phyloP scores from a whole-genome alignment of 1,140 invertebrate species.

The Sweltsa coloradensis region DNA sequence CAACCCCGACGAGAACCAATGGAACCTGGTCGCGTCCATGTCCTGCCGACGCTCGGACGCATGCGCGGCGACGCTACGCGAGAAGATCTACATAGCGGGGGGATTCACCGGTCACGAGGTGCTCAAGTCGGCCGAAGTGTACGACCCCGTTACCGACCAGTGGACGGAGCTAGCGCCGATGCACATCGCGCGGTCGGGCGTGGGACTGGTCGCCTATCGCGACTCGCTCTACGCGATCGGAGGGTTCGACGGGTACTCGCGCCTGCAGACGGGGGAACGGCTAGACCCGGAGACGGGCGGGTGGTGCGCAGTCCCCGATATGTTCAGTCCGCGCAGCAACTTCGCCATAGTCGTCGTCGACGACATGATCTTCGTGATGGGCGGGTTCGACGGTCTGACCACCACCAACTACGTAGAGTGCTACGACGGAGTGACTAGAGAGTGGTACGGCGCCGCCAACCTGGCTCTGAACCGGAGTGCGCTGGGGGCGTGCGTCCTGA shows the following conservation, averaged over 20 bases:
- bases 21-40: conserved; percentile 75
- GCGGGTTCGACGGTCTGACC: conserved; percentile 59
- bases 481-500: conserved; percentile 46
- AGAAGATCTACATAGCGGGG: conserved; percentile 55
- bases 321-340: conserved; percentile 75
- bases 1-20: conserved; percentile 57
- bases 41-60: conserved; percentile 67
- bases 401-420: conserved; percentile 58
- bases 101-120: conserved; percentile 63
- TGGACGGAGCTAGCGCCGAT: conserved; percentile 68
- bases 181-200: conserved; percentile 62
- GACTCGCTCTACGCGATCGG: conserved; percentile 54
- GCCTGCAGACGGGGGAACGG: conserved; percentile 47
- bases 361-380: conserved; percentile 68
- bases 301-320: conserved; percentile 59
- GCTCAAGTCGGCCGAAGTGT: conserved; percentile 48
- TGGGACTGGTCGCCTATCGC: conserved; percentile 57
- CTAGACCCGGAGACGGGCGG: too few relatives aligned
- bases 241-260: conserved; percentile 61
- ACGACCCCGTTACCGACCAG: conserved; percentile 43
- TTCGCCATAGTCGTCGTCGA: conserved; percentile 70
- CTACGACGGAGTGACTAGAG: conserved; percentile 49
- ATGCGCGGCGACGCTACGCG: conserved; percentile 41
- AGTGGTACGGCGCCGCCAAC: conserved; percentile 50
- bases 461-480: conserved; percentile 60